Conservation (phyloP, 2,797 vertebrate species). For the Pristis pectinata region DNA sequence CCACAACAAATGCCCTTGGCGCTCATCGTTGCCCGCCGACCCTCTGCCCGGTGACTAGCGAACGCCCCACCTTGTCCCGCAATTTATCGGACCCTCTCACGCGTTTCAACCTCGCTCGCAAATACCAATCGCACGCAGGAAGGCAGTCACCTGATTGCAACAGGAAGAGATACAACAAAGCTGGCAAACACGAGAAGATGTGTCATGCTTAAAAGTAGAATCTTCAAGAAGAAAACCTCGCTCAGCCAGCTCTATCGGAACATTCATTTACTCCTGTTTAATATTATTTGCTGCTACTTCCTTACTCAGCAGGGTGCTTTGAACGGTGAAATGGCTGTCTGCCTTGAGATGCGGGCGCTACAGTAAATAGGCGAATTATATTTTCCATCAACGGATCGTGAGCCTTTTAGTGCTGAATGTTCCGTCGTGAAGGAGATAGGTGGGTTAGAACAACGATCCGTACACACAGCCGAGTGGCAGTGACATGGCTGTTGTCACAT, state of each 20-base stretch:
- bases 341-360: not conserved
- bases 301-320: not conserved
- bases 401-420: not conserved
- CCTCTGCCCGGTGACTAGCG: not conserved
- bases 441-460: too few species aligned
- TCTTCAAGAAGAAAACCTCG: not conserved
- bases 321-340: too few species aligned
- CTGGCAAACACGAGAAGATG: not conserved
- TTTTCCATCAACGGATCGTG: not conserved
- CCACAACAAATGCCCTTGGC: not conserved
- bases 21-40: not conserved
- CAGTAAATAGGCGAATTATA: not conserved
- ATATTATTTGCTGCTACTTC: not conserved
- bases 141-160: not conserved
- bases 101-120: not conserved
- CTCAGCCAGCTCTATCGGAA: not conserved
- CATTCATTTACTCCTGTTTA: not conserved
- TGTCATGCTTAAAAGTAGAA: not conserved
- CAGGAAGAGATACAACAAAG: not conserved
- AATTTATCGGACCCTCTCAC: too few species aligned
- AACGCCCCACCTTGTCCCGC: not conserved
- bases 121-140: not conserved
- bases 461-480: not conserved
- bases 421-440: not conserved
- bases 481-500: not conserved